Base-by-base conservation (phyloP, 2,888 invertebrate genomes). In the Trichopria drosophilae region DNA sequence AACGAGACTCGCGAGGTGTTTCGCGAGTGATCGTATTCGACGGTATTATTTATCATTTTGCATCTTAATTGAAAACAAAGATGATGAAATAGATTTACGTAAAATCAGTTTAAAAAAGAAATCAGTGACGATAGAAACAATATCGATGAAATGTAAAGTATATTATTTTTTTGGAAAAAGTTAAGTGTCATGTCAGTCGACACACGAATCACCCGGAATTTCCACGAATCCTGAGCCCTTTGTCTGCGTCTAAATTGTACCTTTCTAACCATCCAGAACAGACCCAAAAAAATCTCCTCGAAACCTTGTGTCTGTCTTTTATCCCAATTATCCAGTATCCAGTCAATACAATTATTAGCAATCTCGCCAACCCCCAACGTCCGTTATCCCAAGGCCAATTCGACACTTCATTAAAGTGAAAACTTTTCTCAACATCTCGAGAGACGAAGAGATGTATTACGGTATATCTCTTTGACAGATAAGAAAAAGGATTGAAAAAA, bases 231-330 rank as follows among this genome's bases (percentile, higher is more conserved):
- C 66, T 55, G 12, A 60, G 62, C 73, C 73, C 68, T 68, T 73
- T 75, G 75, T 76, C 75, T 76, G 69, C 72, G 74, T 76, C 75
- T 73, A 65, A 56, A 49, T 69, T 65, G 53, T 70, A 68, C 69
- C 68, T 57, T 55, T 55, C 45, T n/a, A n/a, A n/a, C n/a, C n/a
- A n/a, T n/a, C n/a, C n/a, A 28, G 29, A 31, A 37, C 34, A 18
- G 12, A 42, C 39, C 46, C 19, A 42, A 32, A 10, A n/a, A n/a
- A 32, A 9, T 9, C 31, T 48, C 46, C 43, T 43, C n/a, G 29
- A 53, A 51, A 50, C 56, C 55, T 44, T 56, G 56, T 56, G 56
- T 56, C 56, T 56, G 56, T 56, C 56, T 56, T 36, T 53, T 40
- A 34, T 53, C 51, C 53, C 28, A 56, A 52, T 56, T 53, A 56